These are phyloP conservation scores for Melolontha melolontha DNA, from an alignment of 2,888 invertebrate species.

Conservation along the genomic window DNA sequence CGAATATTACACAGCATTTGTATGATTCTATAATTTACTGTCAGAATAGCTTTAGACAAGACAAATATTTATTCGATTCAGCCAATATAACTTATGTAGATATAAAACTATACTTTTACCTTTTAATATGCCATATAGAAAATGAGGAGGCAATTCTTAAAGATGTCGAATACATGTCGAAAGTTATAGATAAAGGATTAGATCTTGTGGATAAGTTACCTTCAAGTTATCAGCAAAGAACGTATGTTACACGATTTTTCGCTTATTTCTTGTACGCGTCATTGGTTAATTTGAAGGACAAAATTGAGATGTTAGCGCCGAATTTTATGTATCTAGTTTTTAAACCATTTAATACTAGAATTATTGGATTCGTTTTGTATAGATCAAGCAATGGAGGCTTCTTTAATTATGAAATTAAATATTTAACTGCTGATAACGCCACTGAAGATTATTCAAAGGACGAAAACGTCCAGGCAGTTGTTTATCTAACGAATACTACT, in stretches of 20 bases:
- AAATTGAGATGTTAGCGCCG: not conserved
- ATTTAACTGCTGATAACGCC: not conserved
- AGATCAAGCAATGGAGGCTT: not conserved
- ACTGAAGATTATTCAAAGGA: not conserved
- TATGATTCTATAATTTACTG: conserved; percentile 2
- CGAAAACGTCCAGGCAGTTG: conserved; percentile 12
- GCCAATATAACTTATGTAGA: conserved; percentile 1
- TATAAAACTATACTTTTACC: conserved; percentile 12
- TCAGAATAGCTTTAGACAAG: conserved; percentile 1
- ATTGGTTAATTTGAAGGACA: not conserved
- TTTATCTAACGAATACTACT: conserved; percentile 12
- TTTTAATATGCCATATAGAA: conserved; percentile 10
- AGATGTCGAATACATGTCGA: not conserved
- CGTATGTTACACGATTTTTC: conserved; percentile 6
- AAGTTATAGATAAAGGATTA: conserved; percentile 7
- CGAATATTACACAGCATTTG: conserved; percentile 4
- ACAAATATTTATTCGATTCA: not conserved
- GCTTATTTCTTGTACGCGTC: not conserved
- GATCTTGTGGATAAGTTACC: not conserved
- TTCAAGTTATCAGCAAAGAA: not conserved
- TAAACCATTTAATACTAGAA: conserved; percentile 26
- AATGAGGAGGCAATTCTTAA: conserved; percentile 1
- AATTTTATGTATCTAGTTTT: conserved; percentile 24
- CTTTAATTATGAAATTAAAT: conserved; percentile 8
- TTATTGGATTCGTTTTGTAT: conserved; percentile 32